A percentile compares a stretch with the other conserved stretches of the same genome.
phyloP scores from a whole-genome alignment of 2,888 invertebrate species.

The Prosopocoilus inquinatus region DNA sequence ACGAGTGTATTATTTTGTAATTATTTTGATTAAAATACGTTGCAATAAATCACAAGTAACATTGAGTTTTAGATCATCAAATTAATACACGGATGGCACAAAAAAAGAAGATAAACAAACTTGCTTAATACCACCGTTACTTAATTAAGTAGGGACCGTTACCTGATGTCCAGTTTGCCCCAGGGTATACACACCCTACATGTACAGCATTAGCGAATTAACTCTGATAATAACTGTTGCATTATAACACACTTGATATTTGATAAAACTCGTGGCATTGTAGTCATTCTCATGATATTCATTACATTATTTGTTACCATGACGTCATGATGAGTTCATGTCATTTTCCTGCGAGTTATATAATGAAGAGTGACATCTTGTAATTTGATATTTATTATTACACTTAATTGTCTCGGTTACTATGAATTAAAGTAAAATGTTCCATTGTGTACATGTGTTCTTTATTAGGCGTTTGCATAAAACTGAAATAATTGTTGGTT shows the following conservation, averaged over 20 bases:
- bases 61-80: no score
- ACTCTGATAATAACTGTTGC: slow-evolving; percentile 19
- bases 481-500: slow-evolving; percentile 1
- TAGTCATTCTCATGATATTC: not conserved
- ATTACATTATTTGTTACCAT: slow-evolving; percentile 3
- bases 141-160: not conserved
- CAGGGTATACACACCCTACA: slow-evolving; percentile 18
- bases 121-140: not conserved
- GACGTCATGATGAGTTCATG: slow-evolving; percentile 4
- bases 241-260: slow-evolving; percentile 18
- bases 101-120: no score
- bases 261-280: slow-evolving; percentile 9
- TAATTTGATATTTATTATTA: slow-evolving; percentile 5
- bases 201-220: slow-evolving; percentile 19
- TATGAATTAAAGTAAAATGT: slow-evolving; percentile 1
- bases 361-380: not conserved
- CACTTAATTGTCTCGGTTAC: not conserved
- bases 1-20: no score
- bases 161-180: slow-evolving; percentile 10
- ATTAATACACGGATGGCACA: no score
- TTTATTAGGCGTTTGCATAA: not conserved
- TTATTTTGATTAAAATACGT: no score
- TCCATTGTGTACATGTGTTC: not conserved
- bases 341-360: not conserved
- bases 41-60: no score